phyloP scores from a whole-genome alignment of 2,888 invertebrate genomes.

The Ophion ellenae region DNA sequence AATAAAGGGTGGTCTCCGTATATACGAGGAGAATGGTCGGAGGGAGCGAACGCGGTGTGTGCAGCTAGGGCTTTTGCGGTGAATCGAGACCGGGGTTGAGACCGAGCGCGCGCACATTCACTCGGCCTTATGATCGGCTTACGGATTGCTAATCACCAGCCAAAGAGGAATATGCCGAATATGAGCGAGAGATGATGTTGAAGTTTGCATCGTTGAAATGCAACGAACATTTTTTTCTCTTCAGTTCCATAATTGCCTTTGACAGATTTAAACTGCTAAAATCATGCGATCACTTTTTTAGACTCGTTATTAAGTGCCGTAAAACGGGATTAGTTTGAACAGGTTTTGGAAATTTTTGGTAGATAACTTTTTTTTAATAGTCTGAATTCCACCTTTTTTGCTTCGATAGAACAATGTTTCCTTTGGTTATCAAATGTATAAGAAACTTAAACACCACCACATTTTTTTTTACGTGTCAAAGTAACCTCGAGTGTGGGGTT shows the following conservation, averaged over 20 bases:
- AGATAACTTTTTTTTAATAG: too few species aligned
- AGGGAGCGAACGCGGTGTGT: conserved; percentile 10
- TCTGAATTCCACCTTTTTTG: too few species aligned
- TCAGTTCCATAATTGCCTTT: neutral
- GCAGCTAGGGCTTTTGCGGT: conserved; percentile 21
- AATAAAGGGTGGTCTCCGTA: neutral
- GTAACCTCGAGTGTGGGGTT: too few species aligned
- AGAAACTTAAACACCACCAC: too few species aligned
- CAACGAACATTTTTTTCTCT: neutral
- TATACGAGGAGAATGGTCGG: neutral
- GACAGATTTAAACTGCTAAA: too few species aligned
- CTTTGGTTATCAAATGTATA: too few species aligned
- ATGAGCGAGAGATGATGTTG: conserved; percentile 23
- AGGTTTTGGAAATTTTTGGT: too few species aligned
- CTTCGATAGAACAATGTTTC: too few species aligned
- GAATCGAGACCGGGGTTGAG: conserved; percentile 69
- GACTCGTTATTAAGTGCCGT: too few species aligned
- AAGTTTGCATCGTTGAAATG: neutral
- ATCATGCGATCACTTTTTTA: too few species aligned
- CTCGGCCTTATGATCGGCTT: conserved; percentile 81
- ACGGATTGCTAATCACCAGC: conserved; percentile 82
- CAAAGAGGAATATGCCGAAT: conserved; percentile 71
- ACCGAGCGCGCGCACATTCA: conserved; percentile 76
- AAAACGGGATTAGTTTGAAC: too few species aligned
- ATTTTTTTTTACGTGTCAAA: too few species aligned